A percentile compares a stretch with the other conserved stretches of the same genome.
Conservation (phyloP, 2,888 invertebrate genomes). For the Oasisia sp. region DNA sequence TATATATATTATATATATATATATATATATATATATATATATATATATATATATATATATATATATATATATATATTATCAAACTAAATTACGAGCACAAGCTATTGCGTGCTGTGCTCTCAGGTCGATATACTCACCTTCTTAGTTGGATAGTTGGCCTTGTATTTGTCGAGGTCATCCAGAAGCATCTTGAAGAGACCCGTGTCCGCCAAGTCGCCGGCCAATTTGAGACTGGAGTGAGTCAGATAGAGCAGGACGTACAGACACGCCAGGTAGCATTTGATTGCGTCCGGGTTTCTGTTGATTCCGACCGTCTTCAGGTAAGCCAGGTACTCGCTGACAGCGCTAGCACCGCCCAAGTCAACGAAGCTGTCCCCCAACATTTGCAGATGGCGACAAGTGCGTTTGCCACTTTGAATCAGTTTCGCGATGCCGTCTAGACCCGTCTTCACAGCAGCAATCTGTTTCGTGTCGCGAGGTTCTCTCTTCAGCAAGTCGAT, state of each 20-base stretch:
- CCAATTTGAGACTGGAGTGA: not conserved
- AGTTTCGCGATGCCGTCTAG: not conserved
- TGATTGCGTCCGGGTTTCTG: not conserved
- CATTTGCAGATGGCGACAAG: not conserved
- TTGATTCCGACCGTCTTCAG: not conserved
- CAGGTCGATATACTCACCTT: not conserved
- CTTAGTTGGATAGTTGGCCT: not conserved
- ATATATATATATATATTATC: no score
- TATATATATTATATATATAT: no score
- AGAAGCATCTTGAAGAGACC: not conserved
- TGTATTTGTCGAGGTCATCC: slow-evolving; percentile 8
- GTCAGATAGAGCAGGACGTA: not conserved
- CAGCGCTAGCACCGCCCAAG: not conserved
- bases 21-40: no score
- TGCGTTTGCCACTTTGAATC: not conserved
- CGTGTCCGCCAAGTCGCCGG: not conserved
- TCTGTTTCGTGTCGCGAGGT: not conserved
- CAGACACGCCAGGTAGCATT: not conserved
- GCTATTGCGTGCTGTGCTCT: no score
- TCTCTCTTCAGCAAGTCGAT: not conserved
- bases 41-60: no score
- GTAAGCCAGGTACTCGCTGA: not conserved
- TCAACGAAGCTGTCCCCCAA: not conserved
- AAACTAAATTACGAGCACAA: no score
- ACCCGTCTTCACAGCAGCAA: not conserved